Evolutionary conservation across 2,797 vertebrate genomes (phyloP), one percentile per base, ranked within the genome.

Genomic region (Hirundo rustica): DNA sequence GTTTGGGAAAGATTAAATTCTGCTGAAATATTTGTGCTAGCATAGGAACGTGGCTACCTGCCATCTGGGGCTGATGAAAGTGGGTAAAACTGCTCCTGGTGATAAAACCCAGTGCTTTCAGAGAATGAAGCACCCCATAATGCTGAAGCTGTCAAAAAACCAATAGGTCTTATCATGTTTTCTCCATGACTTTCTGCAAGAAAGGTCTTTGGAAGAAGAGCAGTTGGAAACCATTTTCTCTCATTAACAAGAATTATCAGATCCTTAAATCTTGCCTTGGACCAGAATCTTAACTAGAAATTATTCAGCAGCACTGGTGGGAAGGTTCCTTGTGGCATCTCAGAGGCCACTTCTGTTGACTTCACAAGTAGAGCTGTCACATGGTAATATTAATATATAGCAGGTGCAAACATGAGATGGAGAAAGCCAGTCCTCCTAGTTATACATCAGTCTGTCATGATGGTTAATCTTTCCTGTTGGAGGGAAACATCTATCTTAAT

Each of bases 1-100:
- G 86, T 92, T 96, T 81, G 85, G 64, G 77, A 89, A 92, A 86
- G 86, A 89, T 95, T 92, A 90, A 48, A 50, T 90, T 92, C 79
- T 85, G 64, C 82, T 57, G 83, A 81, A 92, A 91, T 92, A 86
- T 86, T 95, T 88, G 85, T 78, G 32, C 42, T 92, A 81, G 80
- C 21, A 13, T 32, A 64, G 70, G 51, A 51, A 67, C 0, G 2
- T 76, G 71, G 66, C 87, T 79, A 75, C 32, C 60, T 92, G 88
- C 66, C 55, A 86, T 85, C 30, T 82, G 53, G 74, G 85, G 26
- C 42, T 88, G 82, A 29, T 66, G 83, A 78, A 92, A 76, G 54
- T 2, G 13, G 19, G 32, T 81, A 88, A 91, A 80, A 53, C 44
- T 84, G n/a, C 58, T 88, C 47, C 45, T n/a, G 50, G 45, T 81